Evolutionary conservation across 1,140 invertebrate species (phyloP).

Genomic region (Diorhabda sublineata): DNA sequence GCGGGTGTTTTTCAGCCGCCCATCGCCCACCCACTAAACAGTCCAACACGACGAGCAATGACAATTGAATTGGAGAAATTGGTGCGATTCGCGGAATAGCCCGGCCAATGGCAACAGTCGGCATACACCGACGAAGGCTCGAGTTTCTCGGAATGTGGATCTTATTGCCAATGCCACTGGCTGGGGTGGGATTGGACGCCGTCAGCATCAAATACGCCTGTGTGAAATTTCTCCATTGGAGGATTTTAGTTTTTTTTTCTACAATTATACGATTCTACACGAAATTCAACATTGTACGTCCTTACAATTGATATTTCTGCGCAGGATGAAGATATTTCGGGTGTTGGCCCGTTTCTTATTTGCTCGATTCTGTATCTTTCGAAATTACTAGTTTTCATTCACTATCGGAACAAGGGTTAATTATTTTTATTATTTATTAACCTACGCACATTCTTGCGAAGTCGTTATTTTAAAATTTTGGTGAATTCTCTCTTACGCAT

Average conservation of each 20-base stretch:
- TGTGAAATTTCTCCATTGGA: constrained; percentile 8
- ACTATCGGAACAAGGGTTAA: no score
- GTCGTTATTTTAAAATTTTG: no score
- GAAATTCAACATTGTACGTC: constrained; percentile 6
- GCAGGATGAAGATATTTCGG: constrained; percentile 47
- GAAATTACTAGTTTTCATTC: no score
- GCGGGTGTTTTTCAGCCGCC: not conserved
- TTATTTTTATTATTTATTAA: no score
- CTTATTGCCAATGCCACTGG: constrained; percentile 27
- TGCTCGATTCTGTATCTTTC: no score
- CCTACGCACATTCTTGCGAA: no score
- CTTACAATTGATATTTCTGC: constrained; percentile 25
- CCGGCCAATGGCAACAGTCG: constrained; percentile 36
- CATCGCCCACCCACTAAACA: constrained; percentile 22
- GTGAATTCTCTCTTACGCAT: no score
- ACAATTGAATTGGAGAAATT: constrained; percentile 43
- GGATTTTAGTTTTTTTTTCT: constrained; percentile 15
- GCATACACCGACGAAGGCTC: constrained; percentile 22
- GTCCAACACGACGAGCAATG: constrained; percentile 35
- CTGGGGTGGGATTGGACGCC: not conserved
- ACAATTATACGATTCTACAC: constrained; percentile 11
- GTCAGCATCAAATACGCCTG: not conserved
- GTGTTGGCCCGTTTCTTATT: constrained; percentile 31
- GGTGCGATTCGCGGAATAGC: constrained; percentile 38
- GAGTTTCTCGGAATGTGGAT: constrained; percentile 37